A percentile compares a stretch with the other conserved stretches of the same genome.
Evolutionary conservation across 1,140 invertebrate species (phyloP).

Genomic region (Hyles vespertilio): DNA sequence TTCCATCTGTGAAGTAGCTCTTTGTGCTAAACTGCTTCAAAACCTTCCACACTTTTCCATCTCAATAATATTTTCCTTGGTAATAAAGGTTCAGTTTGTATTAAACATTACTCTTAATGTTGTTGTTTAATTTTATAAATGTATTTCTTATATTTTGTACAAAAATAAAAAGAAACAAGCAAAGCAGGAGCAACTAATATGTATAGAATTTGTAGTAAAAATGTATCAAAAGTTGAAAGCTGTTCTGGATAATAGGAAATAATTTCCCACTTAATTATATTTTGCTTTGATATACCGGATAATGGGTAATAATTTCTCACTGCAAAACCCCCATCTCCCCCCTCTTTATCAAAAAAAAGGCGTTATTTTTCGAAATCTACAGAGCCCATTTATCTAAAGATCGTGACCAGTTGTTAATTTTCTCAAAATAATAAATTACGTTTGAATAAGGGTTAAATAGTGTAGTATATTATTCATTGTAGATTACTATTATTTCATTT

Average conservation of each 20-base stretch:
- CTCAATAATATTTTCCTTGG: slow-evolving; percentile 18
- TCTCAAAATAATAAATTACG: slow-evolving; percentile 1
- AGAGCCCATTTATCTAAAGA: background rate
- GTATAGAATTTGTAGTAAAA: slow-evolving; percentile 32
- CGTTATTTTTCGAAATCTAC: slow-evolving; percentile 6
- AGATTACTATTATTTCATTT: no score
- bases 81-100: slow-evolving; percentile 14
- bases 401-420: background rate
- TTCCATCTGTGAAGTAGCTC: slow-evolving; percentile 25
- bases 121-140: slow-evolving; percentile 19
- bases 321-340: slow-evolving; percentile 35
- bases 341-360: slow-evolving; percentile 6
- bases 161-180: slow-evolving; percentile 21
- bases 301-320: slow-evolving; percentile 44
- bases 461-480: no score
- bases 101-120: slow-evolving; percentile 16
- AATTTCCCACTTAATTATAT: slow-evolving; percentile 26
- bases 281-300: slow-evolving; percentile 25
- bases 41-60: slow-evolving; percentile 22
- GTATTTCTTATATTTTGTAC: slow-evolving; percentile 21
- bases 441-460: slow-evolving; percentile 9
- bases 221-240: slow-evolving; percentile 16
- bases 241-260: slow-evolving; percentile 23
- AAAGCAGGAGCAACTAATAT: slow-evolving; percentile 29
- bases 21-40: slow-evolving; percentile 35